A percentile compares a stretch with the other conserved stretches of the same genome.
Conservation (phyloP, 2,797 vertebrate genomes). For the Molossus molossus region DNA sequence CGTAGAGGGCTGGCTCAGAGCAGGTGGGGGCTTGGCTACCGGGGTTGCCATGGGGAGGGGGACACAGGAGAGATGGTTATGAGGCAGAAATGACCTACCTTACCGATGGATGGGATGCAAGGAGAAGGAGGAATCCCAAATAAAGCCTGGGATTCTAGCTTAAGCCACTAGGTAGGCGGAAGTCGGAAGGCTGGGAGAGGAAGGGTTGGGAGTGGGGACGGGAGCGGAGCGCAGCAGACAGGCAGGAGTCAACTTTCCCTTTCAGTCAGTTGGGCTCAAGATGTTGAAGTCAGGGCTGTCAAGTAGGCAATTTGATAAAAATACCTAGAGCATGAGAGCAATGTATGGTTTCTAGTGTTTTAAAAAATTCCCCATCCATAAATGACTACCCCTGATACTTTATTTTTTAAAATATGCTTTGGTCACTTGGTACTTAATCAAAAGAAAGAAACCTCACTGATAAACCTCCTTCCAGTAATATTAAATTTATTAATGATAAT, state of each 20-base stretch:
- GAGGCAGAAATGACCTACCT: not conserved
- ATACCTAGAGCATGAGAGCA: not conserved
- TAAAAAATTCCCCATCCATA: not conserved
- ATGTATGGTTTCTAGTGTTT: not conserved
- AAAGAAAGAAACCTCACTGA: constrained; percentile 47
- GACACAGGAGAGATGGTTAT: not conserved
- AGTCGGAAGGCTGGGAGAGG: not conserved
- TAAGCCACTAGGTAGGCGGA: not conserved
- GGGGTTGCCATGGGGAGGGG: not conserved
- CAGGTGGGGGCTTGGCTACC: not conserved
- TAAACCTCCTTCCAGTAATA: constrained; percentile 13
- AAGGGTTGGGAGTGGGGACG: not conserved
- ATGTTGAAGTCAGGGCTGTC: not conserved
- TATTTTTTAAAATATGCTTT: constrained; percentile 44
- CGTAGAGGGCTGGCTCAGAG: not conserved
- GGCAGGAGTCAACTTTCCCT: not conserved
- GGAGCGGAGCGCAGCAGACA: not conserved
- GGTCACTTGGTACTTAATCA: not conserved
- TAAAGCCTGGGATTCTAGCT: not conserved
- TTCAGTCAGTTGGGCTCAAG: not conserved
- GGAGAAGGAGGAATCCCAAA: not conserved
- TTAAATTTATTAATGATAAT: not conserved
- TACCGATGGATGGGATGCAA: too few species aligned
- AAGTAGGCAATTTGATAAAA: not conserved
- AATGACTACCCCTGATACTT: not conserved